These are phyloP conservation scores for Rhyacophila evoluta DNA, from an alignment of 2,888 invertebrate genomes.

Conservation along the genomic window DNA sequence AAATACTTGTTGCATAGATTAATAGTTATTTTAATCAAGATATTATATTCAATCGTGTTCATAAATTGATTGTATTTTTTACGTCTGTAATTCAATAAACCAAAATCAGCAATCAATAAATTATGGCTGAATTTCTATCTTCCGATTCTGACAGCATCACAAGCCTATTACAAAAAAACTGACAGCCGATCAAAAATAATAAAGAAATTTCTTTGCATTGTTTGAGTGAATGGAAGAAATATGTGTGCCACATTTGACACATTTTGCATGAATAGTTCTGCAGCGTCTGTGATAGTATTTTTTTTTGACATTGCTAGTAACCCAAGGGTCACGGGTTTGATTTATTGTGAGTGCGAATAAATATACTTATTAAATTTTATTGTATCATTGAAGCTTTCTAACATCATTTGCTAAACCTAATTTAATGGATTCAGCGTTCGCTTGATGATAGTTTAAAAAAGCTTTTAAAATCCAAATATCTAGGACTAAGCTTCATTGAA, in stretches of 20 bases:
- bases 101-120: neutral
- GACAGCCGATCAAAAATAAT: slow-evolving; percentile 8
- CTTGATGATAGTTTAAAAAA: too few relatives aligned
- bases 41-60: too few relatives aligned
- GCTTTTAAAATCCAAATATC: too few relatives aligned
- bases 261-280: neutral
- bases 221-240: slow-evolving; percentile 2
- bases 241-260: slow-evolving; percentile 2
- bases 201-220: slow-evolving; percentile 14
- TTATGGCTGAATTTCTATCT: neutral
- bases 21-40: too few relatives aligned
- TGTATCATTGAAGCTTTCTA: neutral
- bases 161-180: neutral
- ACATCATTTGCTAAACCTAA: neutral
- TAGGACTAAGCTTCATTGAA: too few relatives aligned
- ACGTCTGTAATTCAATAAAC: neutral
- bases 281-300: neutral
- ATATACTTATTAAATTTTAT: too few relatives aligned
- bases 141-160: neutral
- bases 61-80: neutral
- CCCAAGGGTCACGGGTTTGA: neutral
- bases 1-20: too few relatives aligned
- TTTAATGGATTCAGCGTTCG: too few relatives aligned
- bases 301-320: neutral
- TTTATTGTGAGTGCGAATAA: neutral